These are phyloP conservation scores for Syngnathus rostellatus DNA, from an alignment of 2,797 vertebrate species.

Conservation along the genomic window DNA sequence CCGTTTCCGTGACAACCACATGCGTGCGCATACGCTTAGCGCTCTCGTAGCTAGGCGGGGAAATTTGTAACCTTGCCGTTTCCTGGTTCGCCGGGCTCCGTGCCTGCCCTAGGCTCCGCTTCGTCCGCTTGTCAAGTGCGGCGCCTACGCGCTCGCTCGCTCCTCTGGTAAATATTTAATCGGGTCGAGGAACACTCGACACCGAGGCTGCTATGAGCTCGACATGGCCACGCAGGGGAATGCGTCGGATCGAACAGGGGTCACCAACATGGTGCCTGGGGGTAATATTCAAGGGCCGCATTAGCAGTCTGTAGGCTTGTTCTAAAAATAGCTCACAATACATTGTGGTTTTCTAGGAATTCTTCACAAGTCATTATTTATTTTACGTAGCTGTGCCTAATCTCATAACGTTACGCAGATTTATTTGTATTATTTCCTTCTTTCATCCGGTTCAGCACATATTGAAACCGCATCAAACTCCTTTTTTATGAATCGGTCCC, in stretches of 20 bases:
- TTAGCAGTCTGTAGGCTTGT: not conserved
- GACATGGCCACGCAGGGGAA: not conserved
- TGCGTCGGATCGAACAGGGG: not conserved
- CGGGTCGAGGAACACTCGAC: conserved; percentile 35
- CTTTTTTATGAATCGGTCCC: too few relatives aligned
- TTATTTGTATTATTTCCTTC: too few relatives aligned
- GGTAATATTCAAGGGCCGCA: not conserved
- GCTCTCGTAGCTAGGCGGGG: conserved; percentile 26
- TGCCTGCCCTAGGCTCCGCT: conserved; percentile 48
- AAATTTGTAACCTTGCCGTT: conserved; percentile 21
- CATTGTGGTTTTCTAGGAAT: not conserved
- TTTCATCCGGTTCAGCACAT: too few relatives aligned
- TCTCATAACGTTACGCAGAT: too few relatives aligned
- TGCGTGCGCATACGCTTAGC: conserved; percentile 32
- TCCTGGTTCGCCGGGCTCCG: conserved; percentile 25
- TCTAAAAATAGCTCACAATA: not conserved
- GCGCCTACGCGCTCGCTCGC: conserved; percentile 28
- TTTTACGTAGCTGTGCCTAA: not conserved
- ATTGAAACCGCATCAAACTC: too few relatives aligned
- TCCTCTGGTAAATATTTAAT: conserved; percentile 50
- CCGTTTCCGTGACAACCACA: conserved; percentile 57
- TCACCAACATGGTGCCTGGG: not conserved
- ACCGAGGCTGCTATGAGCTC: conserved; percentile 10
- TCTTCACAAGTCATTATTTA: too few relatives aligned
- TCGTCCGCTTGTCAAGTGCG: conserved; percentile 28